These are phyloP conservation scores for Laticauda colubrina DNA, from an alignment of 2,113 vertebrate species.

Conservation along the genomic window DNA sequence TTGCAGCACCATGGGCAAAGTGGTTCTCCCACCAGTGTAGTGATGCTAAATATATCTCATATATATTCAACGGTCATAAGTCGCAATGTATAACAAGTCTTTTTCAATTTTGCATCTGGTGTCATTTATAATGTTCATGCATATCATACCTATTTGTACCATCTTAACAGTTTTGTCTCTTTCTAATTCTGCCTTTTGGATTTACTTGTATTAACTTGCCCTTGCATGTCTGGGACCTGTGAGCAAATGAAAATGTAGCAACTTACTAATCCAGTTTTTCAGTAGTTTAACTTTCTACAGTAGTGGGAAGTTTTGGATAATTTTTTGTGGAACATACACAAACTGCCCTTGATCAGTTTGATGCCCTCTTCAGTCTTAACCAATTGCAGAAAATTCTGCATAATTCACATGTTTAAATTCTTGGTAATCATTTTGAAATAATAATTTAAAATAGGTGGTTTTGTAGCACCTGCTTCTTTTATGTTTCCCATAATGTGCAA, in stretches of 20 bases:
- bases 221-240: conserved; percentile 12
- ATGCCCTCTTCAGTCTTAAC: background rate
- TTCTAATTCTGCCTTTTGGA: conserved; percentile 19
- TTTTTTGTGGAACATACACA: background rate
- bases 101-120: conserved; percentile 31
- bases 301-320: background rate
- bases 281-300: conserved; percentile 4
- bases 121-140: conserved; percentile 32
- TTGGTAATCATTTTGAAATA: conserved; percentile 45
- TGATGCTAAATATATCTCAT: background rate
- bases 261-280: background rate
- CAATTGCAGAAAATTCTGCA: background rate
- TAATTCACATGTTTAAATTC: conserved; percentile 9
- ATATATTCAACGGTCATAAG: conserved; percentile 44
- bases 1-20: background rate
- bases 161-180: conserved; percentile 19
- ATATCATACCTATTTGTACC: conserved; percentile 24
- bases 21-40: background rate
- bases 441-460: conserved; percentile 39
- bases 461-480: conserved; percentile 47
- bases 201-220: conserved; percentile 34
- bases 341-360: conserved; percentile 21
- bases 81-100: conserved; percentile 16
- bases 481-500: conserved; percentile 33
- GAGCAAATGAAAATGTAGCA: conserved; percentile 23